phyloP scores from a whole-genome alignment of 2,797 vertebrate genomes.

The Tamandua tetradactyla region DNA sequence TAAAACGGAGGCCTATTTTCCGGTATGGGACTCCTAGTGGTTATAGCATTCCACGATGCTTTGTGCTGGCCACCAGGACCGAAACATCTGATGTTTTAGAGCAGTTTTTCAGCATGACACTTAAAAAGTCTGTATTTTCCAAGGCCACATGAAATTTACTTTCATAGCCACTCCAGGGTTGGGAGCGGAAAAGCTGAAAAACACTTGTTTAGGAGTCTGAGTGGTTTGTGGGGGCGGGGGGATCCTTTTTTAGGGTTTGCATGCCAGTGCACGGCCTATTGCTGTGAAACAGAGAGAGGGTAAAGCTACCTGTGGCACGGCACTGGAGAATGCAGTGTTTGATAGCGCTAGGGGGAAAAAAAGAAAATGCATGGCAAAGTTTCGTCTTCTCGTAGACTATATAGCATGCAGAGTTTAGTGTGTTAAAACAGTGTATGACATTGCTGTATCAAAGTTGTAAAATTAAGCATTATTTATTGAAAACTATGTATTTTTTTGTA shows the following conservation, averaged over 20 bases:
- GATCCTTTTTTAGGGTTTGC: slow-evolving; percentile 87
- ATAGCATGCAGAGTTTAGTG: slow-evolving; percentile 89
- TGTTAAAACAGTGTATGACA: slow-evolving; percentile 89
- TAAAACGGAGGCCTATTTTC: slow-evolving; percentile 84
- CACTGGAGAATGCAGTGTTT: slow-evolving; percentile 86
- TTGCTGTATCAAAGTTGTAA: slow-evolving; percentile 91
- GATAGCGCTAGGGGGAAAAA: slow-evolving; percentile 85
- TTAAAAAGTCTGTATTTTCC: slow-evolving; percentile 81
- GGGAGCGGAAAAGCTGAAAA: slow-evolving; percentile 84
- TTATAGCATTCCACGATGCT: slow-evolving; percentile 80
- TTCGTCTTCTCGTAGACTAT: slow-evolving; percentile 88
- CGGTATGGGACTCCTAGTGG: slow-evolving; percentile 81
- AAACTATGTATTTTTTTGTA: slow-evolving; percentile 92
- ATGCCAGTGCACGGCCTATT: slow-evolving; percentile 86
- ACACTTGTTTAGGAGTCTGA: slow-evolving; percentile 88
- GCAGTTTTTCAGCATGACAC: slow-evolving; percentile 86
- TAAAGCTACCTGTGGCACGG: slow-evolving; percentile 83
- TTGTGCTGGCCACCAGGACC: slow-evolving; percentile 79
- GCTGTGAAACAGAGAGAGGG: slow-evolving; percentile 82
- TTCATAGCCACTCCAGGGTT: slow-evolving; percentile 86
- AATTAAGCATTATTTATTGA: slow-evolving; percentile 92
- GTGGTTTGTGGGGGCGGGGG: slow-evolving; percentile 85
- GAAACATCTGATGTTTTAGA: slow-evolving; percentile 82
- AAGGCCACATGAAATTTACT: slow-evolving; percentile 83
- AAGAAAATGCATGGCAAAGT: slow-evolving; percentile 88